phyloP scores from a whole-genome alignment of 2,113 vertebrate genomes.

The Platichthys stellatus region DNA sequence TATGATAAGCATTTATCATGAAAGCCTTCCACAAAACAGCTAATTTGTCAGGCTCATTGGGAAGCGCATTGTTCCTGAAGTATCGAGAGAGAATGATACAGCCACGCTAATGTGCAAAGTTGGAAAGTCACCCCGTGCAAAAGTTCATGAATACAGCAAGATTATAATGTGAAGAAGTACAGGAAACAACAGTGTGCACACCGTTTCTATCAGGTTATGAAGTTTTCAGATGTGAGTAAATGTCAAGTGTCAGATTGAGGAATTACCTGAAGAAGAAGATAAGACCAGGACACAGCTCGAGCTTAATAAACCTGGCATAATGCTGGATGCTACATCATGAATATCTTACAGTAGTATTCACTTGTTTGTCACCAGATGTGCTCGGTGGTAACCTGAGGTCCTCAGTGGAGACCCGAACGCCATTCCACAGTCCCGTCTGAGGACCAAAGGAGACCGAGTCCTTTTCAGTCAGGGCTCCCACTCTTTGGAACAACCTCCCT shows the following conservation, averaged over 20 bases:
- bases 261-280: not conserved
- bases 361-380: not conserved
- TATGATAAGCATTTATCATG: slow-evolving; percentile 40
- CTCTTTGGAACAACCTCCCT: no score
- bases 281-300: not conserved
- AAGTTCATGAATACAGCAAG: not conserved
- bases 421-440: no score
- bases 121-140: not conserved
- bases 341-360: not conserved
- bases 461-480: no score
- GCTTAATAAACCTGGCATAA: no score
- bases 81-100: slow-evolving; percentile 13
- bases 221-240: not conserved
- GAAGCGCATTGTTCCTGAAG: slow-evolving; percentile 43
- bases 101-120: slow-evolving; percentile 16
- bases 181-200: not conserved
- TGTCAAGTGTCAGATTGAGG: not conserved
- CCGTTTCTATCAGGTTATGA: not conserved
- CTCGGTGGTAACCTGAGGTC: no score
- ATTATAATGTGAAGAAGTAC: not conserved
- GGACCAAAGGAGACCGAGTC: no score
- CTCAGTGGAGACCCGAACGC: no score
- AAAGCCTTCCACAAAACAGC: slow-evolving; percentile 39
- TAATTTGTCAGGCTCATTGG: slow-evolving; percentile 39
- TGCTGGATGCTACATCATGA: no score